Evolutionary conservation across 2,113 vertebrate species (phyloP), one percentile per base, ranked within the genome.

Genomic region (Oreochromis aureus): DNA sequence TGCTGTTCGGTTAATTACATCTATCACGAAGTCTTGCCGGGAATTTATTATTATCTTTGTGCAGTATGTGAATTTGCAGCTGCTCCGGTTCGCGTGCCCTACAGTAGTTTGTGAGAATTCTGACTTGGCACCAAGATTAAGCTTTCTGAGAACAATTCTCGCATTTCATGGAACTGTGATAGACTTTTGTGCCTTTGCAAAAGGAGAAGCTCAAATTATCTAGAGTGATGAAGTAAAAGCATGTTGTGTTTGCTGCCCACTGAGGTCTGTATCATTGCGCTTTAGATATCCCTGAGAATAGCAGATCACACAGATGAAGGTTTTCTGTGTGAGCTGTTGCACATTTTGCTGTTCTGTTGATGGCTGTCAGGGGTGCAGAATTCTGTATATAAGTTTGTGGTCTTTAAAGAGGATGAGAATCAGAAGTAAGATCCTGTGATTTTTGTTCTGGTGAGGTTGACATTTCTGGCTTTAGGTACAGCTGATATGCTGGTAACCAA

Each of bases 181-280:
- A 88, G 15, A 54, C 56, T 86, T 36, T 56, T 81, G 19, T 81
- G 39, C 24, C 84, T 83, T 18, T 90, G 54, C 82, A 53, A 78
- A 87, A 89, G 84, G 91, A 61, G 71, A 58, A 73, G 76, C 85
- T 89, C 87, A 55, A 61, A 91, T 95, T 85, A 86, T 91, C 82
- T 71, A n/a, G 73, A 1, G 46, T 51, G 82, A 89, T 59, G 82
- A 93, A 89, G 88, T 15, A 22, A 85, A 63, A 88, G 84, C 79
- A 53, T 89, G 87, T 85, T 53, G 83, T 76, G 5, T 87, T 89
- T 76, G 41, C 87, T 84, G 90, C 90, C 87, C 76, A n/a, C 88
- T 51, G 92, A 91, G 88, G 18, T 51, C 39, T 69, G 9, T 44
- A 56, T 59, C 79, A 80, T 61, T 86, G 71, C 4, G 4, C 58